phyloP scores from a whole-genome alignment of 2,113 vertebrate genomes.

The Percina caprodes region DNA sequence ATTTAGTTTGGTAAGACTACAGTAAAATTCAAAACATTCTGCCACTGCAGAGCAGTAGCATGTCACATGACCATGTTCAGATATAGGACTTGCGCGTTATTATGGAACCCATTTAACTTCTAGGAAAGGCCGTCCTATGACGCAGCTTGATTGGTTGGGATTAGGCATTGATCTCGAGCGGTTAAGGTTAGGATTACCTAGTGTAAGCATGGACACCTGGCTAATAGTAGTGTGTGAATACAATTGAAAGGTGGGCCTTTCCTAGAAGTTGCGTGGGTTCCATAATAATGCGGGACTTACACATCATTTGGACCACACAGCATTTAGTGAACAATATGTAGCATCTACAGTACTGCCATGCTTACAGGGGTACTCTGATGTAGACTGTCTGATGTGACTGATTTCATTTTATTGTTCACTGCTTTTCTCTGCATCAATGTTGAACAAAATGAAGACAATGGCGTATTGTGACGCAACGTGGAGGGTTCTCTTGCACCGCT shows the following conservation, averaged over 20 bases:
- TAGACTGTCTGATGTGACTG: too few relatives aligned
- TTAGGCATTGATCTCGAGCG: too few relatives aligned
- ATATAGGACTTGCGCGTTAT: background rate
- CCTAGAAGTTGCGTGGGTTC: too few relatives aligned
- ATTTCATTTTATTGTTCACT: background rate
- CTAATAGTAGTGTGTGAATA: too few relatives aligned
- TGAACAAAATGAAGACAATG: background rate
- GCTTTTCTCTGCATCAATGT: background rate
- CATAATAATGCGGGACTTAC: background rate
- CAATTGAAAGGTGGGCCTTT: too few relatives aligned
- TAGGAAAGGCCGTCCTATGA: too few relatives aligned
- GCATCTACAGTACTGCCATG: background rate
- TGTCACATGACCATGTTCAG: background rate
- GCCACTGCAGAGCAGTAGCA: background rate
- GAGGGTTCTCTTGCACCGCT: background rate
- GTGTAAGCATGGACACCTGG: too few relatives aligned
- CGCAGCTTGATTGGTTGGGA: too few relatives aligned
- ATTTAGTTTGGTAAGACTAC: background rate
- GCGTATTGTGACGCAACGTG: background rate
- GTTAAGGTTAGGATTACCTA: too few relatives aligned
- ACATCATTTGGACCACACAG: background rate
- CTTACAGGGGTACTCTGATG: background rate
- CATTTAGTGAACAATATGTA: background rate
- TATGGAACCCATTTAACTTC: too few relatives aligned
- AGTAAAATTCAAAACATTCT: background rate